Evolutionary conservation across 2,888 invertebrate species (phyloP).

Genomic region (Mactromeris polynyma): DNA sequence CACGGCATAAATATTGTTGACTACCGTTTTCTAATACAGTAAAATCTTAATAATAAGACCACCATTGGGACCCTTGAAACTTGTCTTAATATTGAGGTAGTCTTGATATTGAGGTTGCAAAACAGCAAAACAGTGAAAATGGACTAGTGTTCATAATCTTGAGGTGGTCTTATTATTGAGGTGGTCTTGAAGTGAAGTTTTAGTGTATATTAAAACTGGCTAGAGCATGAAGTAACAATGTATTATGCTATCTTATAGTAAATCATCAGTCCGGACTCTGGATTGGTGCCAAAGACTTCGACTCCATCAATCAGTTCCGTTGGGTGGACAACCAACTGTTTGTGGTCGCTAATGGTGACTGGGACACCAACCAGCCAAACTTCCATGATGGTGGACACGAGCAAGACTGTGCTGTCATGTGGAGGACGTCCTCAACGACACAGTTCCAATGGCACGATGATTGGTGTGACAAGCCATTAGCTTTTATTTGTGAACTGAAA

Average conservation of each 20-base stretch:
- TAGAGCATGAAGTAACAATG: no score
- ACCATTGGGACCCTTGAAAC: no score
- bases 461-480: constrained; percentile 24
- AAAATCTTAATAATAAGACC: no score
- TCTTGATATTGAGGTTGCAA: no score
- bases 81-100: no score
- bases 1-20: no score
- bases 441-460: constrained; percentile 35
- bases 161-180: no score
- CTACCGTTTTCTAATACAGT: no score
- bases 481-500: constrained; percentile 33
- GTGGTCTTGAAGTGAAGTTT: no score
- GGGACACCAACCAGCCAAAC: constrained; percentile 31
- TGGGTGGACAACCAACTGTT: constrained; percentile 29
- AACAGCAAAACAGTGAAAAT: no score
- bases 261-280: constrained; percentile 11
- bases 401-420: constrained; percentile 35
- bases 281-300: constrained; percentile 38
- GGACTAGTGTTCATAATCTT: no score
- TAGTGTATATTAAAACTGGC: no score
- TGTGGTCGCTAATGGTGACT: constrained; percentile 5
- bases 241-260: neutral
- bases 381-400: constrained; percentile 33
- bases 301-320: neutral
- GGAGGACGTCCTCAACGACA: neutral